These are phyloP conservation scores for Orbicella faveolata DNA, from an alignment of 64 coral and sea anemone genomes.

Conservation along the genomic window DNA sequence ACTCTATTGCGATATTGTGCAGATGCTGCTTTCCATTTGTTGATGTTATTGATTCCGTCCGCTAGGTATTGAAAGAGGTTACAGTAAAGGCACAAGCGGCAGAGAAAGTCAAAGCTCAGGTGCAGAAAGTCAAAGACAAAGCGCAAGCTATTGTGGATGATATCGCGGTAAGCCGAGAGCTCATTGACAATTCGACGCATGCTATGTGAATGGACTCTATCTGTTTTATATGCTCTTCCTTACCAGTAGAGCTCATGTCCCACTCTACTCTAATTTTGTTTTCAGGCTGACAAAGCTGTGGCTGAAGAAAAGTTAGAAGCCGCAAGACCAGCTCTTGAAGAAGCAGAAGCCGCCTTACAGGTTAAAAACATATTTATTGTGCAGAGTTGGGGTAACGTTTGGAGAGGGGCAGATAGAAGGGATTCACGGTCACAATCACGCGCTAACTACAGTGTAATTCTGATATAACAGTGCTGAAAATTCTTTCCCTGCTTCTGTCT, in stretches of 20 bases:
- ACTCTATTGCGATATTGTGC: background rate
- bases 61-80: conserved; percentile 90
- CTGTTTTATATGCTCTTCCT: too few species aligned
- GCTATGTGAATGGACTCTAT: too few species aligned
- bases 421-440: too few species aligned
- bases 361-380: conserved; percentile 11
- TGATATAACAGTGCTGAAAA: too few species aligned
- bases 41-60: background rate
- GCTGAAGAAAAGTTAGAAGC: conserved; percentile 87
- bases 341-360: conserved; percentile 97
- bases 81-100: conserved; percentile 92
- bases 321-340: conserved; percentile 87
- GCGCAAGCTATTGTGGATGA: conserved; percentile 97
- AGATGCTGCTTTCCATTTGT: background rate
- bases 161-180: conserved; percentile 71
- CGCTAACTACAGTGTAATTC: too few species aligned
- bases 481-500: too few species aligned
- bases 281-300: conserved; percentile 87
- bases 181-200: background rate
- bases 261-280: background rate
- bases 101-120: conserved; percentile 98
- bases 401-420: too few species aligned
- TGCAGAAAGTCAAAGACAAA: conserved; percentile 99
- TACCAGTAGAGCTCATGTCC: background rate
- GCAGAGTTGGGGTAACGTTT: too few species aligned